These are phyloP conservation scores for Andrena bucephala DNA, from an alignment of 2,888 invertebrate species.

Conservation along the genomic window DNA sequence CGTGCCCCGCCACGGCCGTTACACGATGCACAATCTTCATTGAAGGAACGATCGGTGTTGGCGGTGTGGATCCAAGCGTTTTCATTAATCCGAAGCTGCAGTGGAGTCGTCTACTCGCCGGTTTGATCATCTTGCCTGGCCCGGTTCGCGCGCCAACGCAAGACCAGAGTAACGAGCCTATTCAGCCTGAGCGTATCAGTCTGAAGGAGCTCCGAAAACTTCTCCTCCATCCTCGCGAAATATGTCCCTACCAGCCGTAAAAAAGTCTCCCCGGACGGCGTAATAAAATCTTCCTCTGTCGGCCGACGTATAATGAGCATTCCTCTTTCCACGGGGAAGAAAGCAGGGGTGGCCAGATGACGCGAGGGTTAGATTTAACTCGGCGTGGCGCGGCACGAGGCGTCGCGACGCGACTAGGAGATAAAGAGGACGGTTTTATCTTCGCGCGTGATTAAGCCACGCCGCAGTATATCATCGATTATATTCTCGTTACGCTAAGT, in stretches of 20 bases:
- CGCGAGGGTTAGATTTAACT: slow-evolving; percentile 62
- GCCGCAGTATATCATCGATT: slow-evolving; percentile 80
- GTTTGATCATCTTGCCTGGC: not conserved
- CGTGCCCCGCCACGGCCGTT: not conserved
- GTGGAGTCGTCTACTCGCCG: not conserved
- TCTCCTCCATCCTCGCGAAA: not conserved
- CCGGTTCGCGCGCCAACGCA: not conserved
- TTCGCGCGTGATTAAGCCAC: slow-evolving; percentile 81
- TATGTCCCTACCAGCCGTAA: slow-evolving; percentile 32
- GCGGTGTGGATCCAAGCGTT: not conserved
- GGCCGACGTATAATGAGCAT: slow-evolving; percentile 61
- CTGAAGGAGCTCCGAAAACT: not conserved
- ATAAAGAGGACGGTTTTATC: slow-evolving; percentile 74
- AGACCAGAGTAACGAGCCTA: not conserved
- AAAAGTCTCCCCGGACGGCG: slow-evolving; percentile 56
- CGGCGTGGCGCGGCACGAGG: not conserved
- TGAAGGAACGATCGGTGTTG: not conserved
- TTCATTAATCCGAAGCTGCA: not conserved
- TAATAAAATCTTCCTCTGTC: slow-evolving; percentile 68
- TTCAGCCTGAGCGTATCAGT: slow-evolving; percentile 5
- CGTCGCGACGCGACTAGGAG: slow-evolving; percentile 20
- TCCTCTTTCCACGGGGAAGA: slow-evolving; percentile 34
- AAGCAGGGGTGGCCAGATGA: slow-evolving; percentile 56
- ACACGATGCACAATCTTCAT: not conserved
- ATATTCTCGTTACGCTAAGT: slow-evolving; percentile 81